A percentile compares a stretch with the other conserved stretches of the same genome.
phyloP scores from a whole-genome alignment of 2,888 invertebrate genomes.

The Macrostomum cliftonense region DNA sequence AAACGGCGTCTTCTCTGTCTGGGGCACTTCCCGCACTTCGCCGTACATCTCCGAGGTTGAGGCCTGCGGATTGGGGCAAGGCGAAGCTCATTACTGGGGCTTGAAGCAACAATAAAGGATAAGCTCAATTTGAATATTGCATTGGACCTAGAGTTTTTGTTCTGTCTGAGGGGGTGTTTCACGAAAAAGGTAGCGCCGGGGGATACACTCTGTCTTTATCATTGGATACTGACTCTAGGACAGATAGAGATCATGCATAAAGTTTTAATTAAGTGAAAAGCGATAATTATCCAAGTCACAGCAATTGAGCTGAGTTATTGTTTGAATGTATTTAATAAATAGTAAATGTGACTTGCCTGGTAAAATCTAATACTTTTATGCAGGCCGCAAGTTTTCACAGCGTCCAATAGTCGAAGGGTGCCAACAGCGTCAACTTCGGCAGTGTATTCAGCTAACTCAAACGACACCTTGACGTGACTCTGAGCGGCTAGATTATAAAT shows the following conservation, averaged over 20 bases:
- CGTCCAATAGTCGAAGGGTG: conserved; percentile 33
- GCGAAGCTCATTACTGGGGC: too few relatives aligned
- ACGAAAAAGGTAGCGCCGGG: too few relatives aligned
- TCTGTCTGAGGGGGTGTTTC: too few relatives aligned
- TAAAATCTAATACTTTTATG: conserved; percentile 26
- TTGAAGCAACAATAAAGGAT: too few relatives aligned
- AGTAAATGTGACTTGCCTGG: conserved; percentile 15
- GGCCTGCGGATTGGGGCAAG: too few relatives aligned
- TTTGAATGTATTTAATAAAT: background rate
- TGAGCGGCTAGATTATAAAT: conserved; percentile 96
- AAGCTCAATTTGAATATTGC: too few relatives aligned
- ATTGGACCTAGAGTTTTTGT: too few relatives aligned
- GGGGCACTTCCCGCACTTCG: conserved; percentile 37
- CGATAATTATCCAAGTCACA: too few relatives aligned
- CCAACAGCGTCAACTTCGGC: conserved; percentile 52
- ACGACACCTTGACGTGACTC: conserved; percentile 95
- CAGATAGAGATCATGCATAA: too few relatives aligned
- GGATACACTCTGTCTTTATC: too few relatives aligned
- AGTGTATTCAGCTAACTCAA: conserved; percentile 93
- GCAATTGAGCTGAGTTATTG: conserved; percentile 1
- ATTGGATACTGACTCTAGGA: too few relatives aligned
- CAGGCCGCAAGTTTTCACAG: conserved; percentile 32
- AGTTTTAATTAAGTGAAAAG: too few relatives aligned
- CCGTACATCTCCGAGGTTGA: conserved; percentile 39
- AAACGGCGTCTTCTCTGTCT: conserved; percentile 38